Conservation (phyloP, 2,797 vertebrate species). For the Takifugu ocellatus region DNA sequence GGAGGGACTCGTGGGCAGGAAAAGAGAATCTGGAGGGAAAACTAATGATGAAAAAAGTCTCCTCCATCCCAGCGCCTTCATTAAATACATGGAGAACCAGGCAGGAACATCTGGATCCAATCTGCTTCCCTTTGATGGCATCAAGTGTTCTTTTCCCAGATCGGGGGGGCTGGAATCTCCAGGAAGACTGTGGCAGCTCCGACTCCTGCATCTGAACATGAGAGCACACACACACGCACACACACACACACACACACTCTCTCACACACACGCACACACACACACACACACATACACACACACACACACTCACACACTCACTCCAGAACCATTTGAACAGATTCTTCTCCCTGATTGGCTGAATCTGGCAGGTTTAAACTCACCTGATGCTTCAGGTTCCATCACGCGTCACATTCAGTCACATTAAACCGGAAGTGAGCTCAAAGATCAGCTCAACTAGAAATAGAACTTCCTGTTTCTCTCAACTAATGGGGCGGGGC, state of each 20-base stretch:
- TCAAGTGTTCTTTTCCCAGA: slow-evolving; percentile 97
- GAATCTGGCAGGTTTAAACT: no score
- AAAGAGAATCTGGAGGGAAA: slow-evolving; percentile 77
- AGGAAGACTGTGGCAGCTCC: slow-evolving; percentile 84
- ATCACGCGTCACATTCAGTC: no score
- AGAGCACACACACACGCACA: slow-evolving; percentile 5
- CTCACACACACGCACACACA: slow-evolving; percentile 6
- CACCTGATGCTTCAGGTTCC: no score
- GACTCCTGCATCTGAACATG: slow-evolving; percentile 68
- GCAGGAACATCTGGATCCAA: slow-evolving; percentile 96
- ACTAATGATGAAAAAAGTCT: slow-evolving; percentile 93
- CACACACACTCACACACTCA: no score
- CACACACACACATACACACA: background rate
- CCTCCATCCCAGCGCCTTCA: slow-evolving; percentile 89
- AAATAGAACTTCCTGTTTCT: no score
- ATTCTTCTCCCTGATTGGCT: no score
- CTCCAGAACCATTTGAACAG: no score
- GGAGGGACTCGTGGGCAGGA: slow-evolving; percentile 69
- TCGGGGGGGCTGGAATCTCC: slow-evolving; percentile 85
- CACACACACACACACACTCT: background rate
- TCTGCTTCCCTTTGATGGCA: slow-evolving; percentile 96
- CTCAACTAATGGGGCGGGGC: no score
- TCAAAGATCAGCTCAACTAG: no score
- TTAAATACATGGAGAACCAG: slow-evolving; percentile 94
- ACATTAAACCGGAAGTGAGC: no score